A percentile compares a stretch with the other conserved stretches of the same genome.
Conservation (phyloP, 2,113 vertebrate species). For the Axis porcinus region DNA sequence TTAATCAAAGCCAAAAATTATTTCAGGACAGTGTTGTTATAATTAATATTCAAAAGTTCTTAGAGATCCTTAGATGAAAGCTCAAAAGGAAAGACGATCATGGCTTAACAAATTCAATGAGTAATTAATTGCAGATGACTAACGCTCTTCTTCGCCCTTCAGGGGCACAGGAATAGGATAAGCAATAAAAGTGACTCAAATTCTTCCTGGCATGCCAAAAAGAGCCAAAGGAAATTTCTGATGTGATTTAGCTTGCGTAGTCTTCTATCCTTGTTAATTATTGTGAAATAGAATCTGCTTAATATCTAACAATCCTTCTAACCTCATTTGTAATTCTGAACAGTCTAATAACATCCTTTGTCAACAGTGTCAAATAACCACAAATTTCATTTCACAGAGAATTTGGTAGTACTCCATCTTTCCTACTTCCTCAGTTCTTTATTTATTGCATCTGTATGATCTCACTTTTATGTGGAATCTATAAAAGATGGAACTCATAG, state of each 20-base stretch:
- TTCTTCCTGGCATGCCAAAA: neutral
- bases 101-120: constrained; percentile 30
- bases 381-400: neutral
- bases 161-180: neutral
- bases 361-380: neutral
- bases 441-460: neutral
- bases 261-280: constrained; percentile 21
- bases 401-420: neutral
- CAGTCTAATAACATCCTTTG: neutral
- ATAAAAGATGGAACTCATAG: neutral
- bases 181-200: neutral
- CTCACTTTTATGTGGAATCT: neutral
- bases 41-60: constrained; percentile 70
- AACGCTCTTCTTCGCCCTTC: neutral
- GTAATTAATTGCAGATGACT: constrained; percentile 66
- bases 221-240: neutral
- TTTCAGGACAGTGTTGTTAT: constrained; percentile 56
- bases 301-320: neutral
- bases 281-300: constrained; percentile 31
- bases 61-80: constrained; percentile 59
- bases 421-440: neutral
- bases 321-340: constrained; percentile 28
- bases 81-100: constrained; percentile 54
- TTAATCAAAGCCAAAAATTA: constrained; percentile 67
- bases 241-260: neutral